Evolutionary conservation across 2,797 vertebrate species (phyloP).

Genomic region (Phrynocephalus guinanensis): DNA sequence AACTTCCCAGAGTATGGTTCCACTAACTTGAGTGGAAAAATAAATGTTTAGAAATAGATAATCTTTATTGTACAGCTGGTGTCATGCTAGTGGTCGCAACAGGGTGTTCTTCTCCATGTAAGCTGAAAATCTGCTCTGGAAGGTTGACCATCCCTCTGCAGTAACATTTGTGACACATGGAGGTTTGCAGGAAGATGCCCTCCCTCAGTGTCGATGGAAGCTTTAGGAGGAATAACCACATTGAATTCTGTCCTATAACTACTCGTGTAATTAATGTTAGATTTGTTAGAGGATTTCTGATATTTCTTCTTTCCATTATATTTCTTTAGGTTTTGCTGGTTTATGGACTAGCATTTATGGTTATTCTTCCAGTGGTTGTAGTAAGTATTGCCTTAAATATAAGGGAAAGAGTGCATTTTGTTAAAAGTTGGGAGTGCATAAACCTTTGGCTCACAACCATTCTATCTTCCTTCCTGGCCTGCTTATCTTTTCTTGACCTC

Average conservation of each 20-base stretch:
- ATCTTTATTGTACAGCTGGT: neutral
- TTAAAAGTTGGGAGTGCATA: neutral
- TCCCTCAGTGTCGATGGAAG: neutral
- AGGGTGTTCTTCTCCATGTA: neutral
- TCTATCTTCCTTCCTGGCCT: neutral
- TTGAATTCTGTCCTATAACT: neutral
- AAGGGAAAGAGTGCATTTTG: neutral
- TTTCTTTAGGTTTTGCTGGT: conserved; percentile 91
- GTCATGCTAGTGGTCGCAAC: neutral
- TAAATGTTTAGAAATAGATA: no score
- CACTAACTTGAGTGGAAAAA: no score
- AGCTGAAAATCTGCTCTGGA: no score
- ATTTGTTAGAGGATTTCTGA: neutral
- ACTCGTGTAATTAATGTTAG: conserved; percentile 4
- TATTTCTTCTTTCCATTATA: conserved; percentile 15
- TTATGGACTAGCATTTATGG: conserved; percentile 98
- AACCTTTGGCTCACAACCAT: neutral
- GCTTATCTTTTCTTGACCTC: neutral
- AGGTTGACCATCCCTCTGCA: no score
- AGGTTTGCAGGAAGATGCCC: neutral
- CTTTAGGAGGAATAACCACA: neutral
- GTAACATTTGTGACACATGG: neutral
- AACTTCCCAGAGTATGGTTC: no score
- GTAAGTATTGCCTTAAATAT: conserved; percentile 80
- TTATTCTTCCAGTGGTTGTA: conserved; percentile 98